These are phyloP conservation scores for Corydoras maculifer DNA, from an alignment of 2,113 vertebrate genomes.

Conservation along the genomic window DNA sequence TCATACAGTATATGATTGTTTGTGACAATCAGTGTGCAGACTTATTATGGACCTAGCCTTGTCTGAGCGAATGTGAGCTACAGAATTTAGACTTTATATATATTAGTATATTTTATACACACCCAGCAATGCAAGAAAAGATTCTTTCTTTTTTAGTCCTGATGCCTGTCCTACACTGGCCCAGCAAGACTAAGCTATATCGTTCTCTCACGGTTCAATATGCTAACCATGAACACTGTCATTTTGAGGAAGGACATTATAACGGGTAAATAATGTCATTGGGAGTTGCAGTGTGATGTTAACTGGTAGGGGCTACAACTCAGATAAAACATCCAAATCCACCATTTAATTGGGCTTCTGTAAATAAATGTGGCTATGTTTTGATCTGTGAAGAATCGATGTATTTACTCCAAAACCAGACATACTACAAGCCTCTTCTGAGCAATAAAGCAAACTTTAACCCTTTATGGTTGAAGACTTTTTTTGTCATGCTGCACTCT, in stretches of 20 bases:
- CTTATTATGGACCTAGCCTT: neutral
- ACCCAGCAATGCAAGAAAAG: neutral
- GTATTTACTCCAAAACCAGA: neutral
- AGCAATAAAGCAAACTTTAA: neutral
- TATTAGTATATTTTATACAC: neutral
- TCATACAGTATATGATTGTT: neutral
- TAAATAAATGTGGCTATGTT: neutral
- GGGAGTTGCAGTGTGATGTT: conserved; percentile 5
- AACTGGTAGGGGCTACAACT: neutral
- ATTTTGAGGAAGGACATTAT: conserved; percentile 17
- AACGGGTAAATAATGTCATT: conserved; percentile 19
- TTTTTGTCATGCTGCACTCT: too few relatives aligned
- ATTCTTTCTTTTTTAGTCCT: neutral
- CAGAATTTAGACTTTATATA: neutral
- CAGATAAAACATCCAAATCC: neutral
- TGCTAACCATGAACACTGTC: conserved; percentile 29
- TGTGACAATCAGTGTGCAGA: neutral
- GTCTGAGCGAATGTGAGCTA: neutral
- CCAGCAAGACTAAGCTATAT: conserved; percentile 43
- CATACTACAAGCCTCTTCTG: neutral
- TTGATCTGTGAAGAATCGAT: neutral
- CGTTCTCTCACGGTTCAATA: conserved; percentile 23
- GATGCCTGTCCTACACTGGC: conserved; percentile 32
- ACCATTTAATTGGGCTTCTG: too few relatives aligned
- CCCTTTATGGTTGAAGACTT: too few relatives aligned